Evolutionary conservation across 2,113 vertebrate genomes (phyloP).

Genomic region (Triplophysa dalaica): DNA sequence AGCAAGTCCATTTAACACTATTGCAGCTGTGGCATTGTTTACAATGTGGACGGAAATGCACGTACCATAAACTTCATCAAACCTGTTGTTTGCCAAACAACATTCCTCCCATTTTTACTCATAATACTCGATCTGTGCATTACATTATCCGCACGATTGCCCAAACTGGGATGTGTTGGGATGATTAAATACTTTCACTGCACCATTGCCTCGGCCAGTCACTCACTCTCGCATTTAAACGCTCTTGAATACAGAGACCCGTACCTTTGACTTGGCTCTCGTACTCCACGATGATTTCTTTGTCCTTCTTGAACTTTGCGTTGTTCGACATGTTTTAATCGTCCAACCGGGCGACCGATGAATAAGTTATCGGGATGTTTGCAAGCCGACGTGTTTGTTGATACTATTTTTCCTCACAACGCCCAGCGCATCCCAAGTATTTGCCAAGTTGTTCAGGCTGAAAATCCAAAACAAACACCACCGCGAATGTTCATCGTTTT

Average conservation of each 20-base stretch:
- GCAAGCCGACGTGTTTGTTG: constrained; percentile 46
- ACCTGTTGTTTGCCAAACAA: neutral
- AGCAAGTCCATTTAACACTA: no score
- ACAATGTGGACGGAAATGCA: neutral
- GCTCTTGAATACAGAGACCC: constrained; percentile 18
- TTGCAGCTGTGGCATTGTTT: neutral
- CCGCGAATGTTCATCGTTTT: neutral
- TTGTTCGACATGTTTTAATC: constrained; percentile 86
- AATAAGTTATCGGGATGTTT: constrained; percentile 3
- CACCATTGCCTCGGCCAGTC: neutral
- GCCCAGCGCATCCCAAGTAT: constrained; percentile 61
- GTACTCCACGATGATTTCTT: constrained; percentile 95
- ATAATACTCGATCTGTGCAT: neutral
- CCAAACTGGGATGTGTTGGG: neutral
- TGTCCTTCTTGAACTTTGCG: constrained; percentile 94
- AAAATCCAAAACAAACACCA: constrained; percentile 1
- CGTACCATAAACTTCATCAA: neutral
- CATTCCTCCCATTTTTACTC: neutral
- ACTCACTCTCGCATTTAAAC: neutral
- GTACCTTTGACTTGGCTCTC: constrained; percentile 98
- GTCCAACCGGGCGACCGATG: constrained; percentile 11
- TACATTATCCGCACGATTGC: neutral
- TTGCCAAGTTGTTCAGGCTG: constrained; percentile 31
- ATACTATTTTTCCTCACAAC: constrained; percentile 53
- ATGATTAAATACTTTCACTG: constrained; percentile 3